Base-by-base conservation (phyloP, 2,797 vertebrate species). In the Sebastes trivittatus region DNA sequence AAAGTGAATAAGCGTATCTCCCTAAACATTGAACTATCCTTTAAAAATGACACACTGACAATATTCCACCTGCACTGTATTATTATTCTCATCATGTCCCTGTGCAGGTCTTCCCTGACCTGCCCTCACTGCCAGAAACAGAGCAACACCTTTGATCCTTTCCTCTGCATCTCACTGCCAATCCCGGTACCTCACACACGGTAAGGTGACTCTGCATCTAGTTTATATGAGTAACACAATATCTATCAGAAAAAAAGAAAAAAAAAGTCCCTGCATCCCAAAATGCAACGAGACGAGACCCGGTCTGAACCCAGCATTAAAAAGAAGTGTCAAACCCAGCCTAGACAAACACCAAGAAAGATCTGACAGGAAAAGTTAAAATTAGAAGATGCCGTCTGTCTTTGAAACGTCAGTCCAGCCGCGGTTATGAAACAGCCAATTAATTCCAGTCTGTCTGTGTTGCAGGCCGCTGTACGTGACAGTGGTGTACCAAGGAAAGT, bases 81-180 rank as follows among this genome's bases (percentile, higher is more conserved):
- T 22, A 34, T 55, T 20, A 16, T 52, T 82, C 16, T 76, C 36
- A 5, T 78, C 6, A 2, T 84, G 52, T 89, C 67, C 90, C 58
- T 73, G 25, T 60, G 56, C 70, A 99, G 98, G 94, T 99, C 98
- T 23, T 99, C 98, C 4, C 94, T 99, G 95, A 99, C 98, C 2
- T 99, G 98, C 88, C 98, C 98, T 89, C 98, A 99, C 93, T 99
- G 98, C 96, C 98, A 98, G 96, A 99, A 99, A 95, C 98, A 99
- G 95, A 99, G 98, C 93, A 99, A 99, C 95, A 99, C 98, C 69
- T 99, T 99, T 54, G 98, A 99, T 92, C 98, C 98, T 77, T 99
- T 99, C 89, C 97, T 99, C 84, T 99, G 98, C 95, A 98, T 99
- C 95, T 99, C 98, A 85, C 95, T 99, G 95, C 98, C 98, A 54